These are phyloP conservation scores for Caenorhabditis uteleia DNA, from an alignment of 2,888 invertebrate species.

Conservation along the genomic window DNA sequence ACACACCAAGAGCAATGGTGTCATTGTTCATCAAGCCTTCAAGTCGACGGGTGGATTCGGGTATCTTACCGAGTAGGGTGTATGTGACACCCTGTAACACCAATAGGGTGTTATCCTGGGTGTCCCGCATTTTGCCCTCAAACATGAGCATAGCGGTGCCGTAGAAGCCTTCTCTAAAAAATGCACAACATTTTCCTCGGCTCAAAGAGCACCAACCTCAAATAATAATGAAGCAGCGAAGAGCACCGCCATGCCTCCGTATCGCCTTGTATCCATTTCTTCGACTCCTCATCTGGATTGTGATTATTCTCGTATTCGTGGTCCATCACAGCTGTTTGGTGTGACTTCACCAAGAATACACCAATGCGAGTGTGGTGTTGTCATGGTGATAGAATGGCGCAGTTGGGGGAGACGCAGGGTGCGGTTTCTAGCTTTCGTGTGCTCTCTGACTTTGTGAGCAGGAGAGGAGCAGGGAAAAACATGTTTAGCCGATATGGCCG, in stretches of 20 bases:
- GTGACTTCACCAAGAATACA: too few species aligned
- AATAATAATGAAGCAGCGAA: conserved; percentile 36
- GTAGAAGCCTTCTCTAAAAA: conserved; percentile 46
- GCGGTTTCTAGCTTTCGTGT: too few species aligned
- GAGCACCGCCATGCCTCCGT: conserved; percentile 29
- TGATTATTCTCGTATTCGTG: too few species aligned
- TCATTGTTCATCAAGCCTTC: conserved; percentile 32
- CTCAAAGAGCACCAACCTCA: conserved; percentile 13
- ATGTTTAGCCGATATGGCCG: too few species aligned
- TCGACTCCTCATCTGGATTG: conserved; percentile 25
- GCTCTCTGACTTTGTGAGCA: too few species aligned
- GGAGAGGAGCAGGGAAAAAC: too few species aligned
- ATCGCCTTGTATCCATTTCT: conserved; percentile 27
- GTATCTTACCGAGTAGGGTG: conserved; percentile 45
- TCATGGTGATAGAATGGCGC: background rate
- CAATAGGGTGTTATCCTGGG: conserved; percentile 17
- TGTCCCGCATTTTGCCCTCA: conserved; percentile 21
- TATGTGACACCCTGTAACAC: conserved; percentile 40
- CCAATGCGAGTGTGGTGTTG: background rate
- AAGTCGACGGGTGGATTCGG: conserved; percentile 59
- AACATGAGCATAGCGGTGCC: conserved; percentile 42
- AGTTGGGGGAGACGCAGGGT: too few species aligned
- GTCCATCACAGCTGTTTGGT: too few species aligned
- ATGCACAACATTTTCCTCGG: background rate
- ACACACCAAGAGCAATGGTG: conserved; percentile 32